Evolutionary conservation across 2,888 invertebrate species (phyloP).

Genomic region (Gandaritis pyraliata): DNA sequence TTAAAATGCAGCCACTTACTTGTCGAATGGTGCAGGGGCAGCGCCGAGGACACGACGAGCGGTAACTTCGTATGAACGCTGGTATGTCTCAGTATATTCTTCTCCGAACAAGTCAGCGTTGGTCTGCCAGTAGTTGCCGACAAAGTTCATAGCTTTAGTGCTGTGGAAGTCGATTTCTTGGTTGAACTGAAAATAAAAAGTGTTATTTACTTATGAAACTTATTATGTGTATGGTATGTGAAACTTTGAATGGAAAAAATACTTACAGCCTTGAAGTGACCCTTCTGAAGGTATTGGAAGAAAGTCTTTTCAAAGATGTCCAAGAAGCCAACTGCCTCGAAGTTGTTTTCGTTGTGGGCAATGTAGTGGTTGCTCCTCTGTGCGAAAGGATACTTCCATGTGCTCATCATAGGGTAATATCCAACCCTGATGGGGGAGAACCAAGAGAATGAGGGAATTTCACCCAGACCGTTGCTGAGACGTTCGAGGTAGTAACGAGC

Average conservation of each 20-base stretch:
- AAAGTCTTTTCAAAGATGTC: conserved; percentile 84
- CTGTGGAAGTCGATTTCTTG: conserved; percentile 63
- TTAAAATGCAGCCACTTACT: conserved; percentile 51
- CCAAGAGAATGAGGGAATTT: conserved; percentile 85
- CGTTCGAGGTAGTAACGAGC: conserved; percentile 89
- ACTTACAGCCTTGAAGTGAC: conserved; percentile 85
- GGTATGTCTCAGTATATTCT: conserved; percentile 57
- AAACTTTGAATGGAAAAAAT: no score
- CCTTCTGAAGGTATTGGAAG: conserved; percentile 79
- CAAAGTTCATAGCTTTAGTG: conserved; percentile 78
- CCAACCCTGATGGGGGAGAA: conserved; percentile 82
- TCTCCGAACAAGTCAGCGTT: conserved; percentile 78
- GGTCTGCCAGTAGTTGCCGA: conserved; percentile 84
- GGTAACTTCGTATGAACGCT: conserved; percentile 84
- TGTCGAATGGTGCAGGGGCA: conserved; percentile 54
- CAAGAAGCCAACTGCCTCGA: conserved; percentile 82
- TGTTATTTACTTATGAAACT: background rate
- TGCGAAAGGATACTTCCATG: conserved; percentile 77
- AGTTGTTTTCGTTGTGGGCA: conserved; percentile 76
- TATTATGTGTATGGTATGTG: background rate
- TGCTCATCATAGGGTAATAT: conserved; percentile 57
- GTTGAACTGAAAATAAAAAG: conserved; percentile 57
- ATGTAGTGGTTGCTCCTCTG: conserved; percentile 85
- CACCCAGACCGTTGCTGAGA: conserved; percentile 85
- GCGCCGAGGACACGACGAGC: conserved; percentile 76